Base-by-base conservation (phyloP, 35 echinoderm and acorn worm species). In the Anneissia japonica region DNA sequence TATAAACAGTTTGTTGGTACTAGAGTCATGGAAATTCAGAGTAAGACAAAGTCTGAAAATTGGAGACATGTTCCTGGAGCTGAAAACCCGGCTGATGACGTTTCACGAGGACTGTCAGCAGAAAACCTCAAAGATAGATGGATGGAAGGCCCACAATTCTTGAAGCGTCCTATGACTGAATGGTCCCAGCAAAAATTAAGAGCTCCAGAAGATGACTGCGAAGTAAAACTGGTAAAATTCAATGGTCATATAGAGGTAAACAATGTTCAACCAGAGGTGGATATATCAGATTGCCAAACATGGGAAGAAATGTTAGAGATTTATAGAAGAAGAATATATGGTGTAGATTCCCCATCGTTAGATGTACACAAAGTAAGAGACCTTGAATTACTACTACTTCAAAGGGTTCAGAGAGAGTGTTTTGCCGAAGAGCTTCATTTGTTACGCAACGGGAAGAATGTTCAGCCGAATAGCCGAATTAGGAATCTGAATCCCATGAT, bases 1-100 rank as follows among this genome's bases (percentile, higher is more conserved):
- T 87, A 77, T 74, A 86, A 86, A 41, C 85, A 36, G 31, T 82
- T 82, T 82, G 80, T 82, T 12, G 7, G 31, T 37, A 43, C 31
- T 17, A 30, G 80, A 40, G 80, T 82, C 37, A 40, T 16, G 12
- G 37, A 82, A 39, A 41, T 82, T 37, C 32, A 82, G 55, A 85
- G n/a, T 3, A 87, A 39, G 31, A 87, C 85, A 6, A 33, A 34
- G 3, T 12, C 4, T 0, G 29, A 31, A 16, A 30, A 80, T 0
- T 87, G 74, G 85, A 79, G 75, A 46, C 38, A 87, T 30, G 31
- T 87, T 10, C 76, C 85, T 10, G 74, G 74, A 6, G 39, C 19
- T 4, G 3, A 39, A 12, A 87, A 87, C 34, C 74, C 75, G 14
- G 85, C 85, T 46, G 85, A 87, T 43, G 85, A 87, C 37, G 1